Conservation (phyloP, 2,797 vertebrate genomes). For the Micromesistius poutassou region DNA sequence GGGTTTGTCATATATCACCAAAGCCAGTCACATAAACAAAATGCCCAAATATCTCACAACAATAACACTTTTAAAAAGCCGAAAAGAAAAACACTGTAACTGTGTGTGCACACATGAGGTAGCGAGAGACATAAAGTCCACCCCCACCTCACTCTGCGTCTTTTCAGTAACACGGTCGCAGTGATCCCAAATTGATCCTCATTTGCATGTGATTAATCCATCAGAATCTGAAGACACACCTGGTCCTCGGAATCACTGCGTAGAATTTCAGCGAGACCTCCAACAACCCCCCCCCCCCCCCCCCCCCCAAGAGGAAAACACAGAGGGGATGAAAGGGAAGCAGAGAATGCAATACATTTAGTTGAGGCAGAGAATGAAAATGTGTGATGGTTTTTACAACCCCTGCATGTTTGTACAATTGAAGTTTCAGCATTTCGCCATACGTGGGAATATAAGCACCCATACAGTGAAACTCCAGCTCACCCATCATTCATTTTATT, state of each 20-base stretch:
- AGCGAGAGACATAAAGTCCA: neutral
- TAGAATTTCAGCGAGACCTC: neutral
- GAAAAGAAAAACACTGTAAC: too few species aligned
- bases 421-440: neutral
- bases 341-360: neutral
- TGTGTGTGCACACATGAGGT: too few species aligned
- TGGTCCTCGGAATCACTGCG: neutral
- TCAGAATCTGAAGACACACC: neutral
- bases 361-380: neutral
- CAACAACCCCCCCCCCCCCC: neutral
- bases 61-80: neutral
- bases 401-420: neutral
- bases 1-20: neutral
- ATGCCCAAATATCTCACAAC: neutral
- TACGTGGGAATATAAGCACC: neutral
- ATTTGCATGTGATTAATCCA: conserved; percentile 2
- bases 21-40: neutral
- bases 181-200: neutral
- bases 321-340: neutral
- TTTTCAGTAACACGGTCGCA: neutral
- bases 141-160: neutral
- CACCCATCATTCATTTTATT: neutral
- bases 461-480: neutral
- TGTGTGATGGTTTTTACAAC: neutral
- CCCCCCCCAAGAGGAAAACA: neutral